Evolutionary conservation across 2,797 vertebrate species (phyloP).

Genomic region (Acanthis flammea): DNA sequence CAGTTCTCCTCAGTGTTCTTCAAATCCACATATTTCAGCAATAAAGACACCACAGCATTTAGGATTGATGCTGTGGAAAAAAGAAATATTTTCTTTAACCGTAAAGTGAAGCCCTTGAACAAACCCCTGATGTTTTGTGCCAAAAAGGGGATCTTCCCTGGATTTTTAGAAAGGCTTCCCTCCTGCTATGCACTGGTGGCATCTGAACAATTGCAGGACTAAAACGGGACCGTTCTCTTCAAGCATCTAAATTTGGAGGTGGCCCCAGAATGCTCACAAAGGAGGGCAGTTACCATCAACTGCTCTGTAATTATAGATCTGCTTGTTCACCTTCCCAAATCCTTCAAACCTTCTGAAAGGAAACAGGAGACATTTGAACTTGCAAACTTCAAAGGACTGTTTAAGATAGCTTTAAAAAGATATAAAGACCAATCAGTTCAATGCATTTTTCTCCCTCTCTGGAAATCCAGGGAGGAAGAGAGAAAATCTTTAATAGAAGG

Average conservation of each 20-base stretch:
- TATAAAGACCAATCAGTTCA: neutral
- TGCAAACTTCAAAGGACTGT: constrained; percentile 52
- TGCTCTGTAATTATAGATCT: constrained; percentile 64
- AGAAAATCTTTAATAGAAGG: neutral
- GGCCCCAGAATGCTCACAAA: constrained; percentile 50
- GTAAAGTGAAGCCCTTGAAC: neutral
- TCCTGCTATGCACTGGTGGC: constrained; percentile 14
- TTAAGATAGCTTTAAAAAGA: neutral
- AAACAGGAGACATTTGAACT: constrained; percentile 64
- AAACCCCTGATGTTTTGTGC: neutral
- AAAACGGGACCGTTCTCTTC: constrained; percentile 14
- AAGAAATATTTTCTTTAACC: neutral
- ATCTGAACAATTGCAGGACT: constrained; percentile 40
- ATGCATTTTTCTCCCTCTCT: neutral
- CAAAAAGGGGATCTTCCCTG: neutral
- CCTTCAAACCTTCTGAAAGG: constrained; percentile 36
- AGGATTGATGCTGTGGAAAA: neutral
- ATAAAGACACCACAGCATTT: neutral
- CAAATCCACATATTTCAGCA: neutral
- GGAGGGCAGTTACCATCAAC: constrained; percentile 25
- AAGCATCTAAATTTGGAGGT: constrained; percentile 53
- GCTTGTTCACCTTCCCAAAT: constrained; percentile 65
- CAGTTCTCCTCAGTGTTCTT: neutral
- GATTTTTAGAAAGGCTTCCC: constrained; percentile 4
- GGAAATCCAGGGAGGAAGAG: neutral